Conservation (phyloP, 2,888 invertebrate species). For the Melipona bicolor region DNA sequence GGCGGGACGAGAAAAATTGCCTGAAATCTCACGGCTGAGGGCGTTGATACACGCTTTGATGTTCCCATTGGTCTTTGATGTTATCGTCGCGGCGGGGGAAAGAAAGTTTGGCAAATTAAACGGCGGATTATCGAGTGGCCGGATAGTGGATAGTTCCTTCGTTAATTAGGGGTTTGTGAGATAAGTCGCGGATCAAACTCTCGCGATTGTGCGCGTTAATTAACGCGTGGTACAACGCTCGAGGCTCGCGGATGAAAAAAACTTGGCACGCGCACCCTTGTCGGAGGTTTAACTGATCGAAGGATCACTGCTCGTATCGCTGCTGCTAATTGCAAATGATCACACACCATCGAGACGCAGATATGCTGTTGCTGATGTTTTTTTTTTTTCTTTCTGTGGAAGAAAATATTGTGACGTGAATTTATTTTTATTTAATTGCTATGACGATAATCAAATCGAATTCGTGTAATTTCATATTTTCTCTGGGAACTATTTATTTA, state of each 20-base stretch:
- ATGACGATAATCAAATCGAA: background rate
- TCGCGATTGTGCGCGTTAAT: conserved; percentile 65
- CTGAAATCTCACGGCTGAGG: conserved; percentile 41
- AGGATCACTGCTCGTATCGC: conserved; percentile 37
- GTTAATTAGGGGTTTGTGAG: conserved; percentile 65
- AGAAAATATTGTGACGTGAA: background rate
- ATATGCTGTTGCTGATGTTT: background rate
- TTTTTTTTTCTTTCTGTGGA: too few relatives aligned
- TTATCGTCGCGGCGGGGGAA: background rate
- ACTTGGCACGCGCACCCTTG: conserved; percentile 11
- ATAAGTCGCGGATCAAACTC: conserved; percentile 61
- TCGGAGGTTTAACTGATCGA: conserved; percentile 67
- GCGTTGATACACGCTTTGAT: conserved; percentile 35
- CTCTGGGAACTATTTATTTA: background rate
- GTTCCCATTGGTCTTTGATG: conserved; percentile 43
- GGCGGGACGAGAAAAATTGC: conserved; percentile 27
- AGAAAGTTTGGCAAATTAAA: conserved; percentile 33
- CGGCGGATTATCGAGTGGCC: conserved; percentile 19
- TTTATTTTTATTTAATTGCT: background rate
- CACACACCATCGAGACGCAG: background rate
- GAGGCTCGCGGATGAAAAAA: conserved; percentile 36
- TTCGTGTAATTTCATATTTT: background rate
- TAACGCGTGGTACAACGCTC: conserved; percentile 59
- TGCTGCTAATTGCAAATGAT: conserved; percentile 59
- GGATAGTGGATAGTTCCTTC: conserved; percentile 25